Base-by-base conservation (phyloP, 2,797 vertebrate species). In the Xiphophorus birchmanni region DNA sequence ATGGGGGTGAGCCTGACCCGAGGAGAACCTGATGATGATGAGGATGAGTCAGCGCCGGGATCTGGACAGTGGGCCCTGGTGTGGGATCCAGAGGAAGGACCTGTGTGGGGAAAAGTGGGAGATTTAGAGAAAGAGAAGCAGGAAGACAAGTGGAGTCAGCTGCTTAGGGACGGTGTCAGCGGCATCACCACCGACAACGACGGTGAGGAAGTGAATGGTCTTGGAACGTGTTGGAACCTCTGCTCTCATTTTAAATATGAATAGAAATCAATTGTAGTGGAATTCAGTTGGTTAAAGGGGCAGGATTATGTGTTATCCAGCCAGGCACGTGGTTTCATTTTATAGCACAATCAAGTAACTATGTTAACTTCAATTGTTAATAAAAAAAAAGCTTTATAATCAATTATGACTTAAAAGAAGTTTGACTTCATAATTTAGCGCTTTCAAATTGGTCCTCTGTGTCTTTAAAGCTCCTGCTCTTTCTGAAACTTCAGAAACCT, bases 1-100 rank as follows among this genome's bases (percentile, higher is more conserved):
- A 84, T 74, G 74, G 82, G 79, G 8, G 7, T 44, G 2, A 90
- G 75, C 10, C 56, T 74, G 8, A 73, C 77, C 40, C 48, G 29
- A 80, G 67, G 12, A 12, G 75, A 79, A 5, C 35, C 26, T 26
- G 71, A 26, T 0, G 65, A 69, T 5, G 48, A 40, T 12, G 72
- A 81, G 29, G 35, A 63, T 48, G 13, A 60, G 13, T 54, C 8
- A 52, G 32, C 7, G 1, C 40, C 4, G 1, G 45, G 44, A 47
- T 9, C 73, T 32, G 81, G 60, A 15, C 86, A 87, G 76, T 86
- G 80, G 35, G 92, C 94, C 2, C 80, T 95, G 72, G 81, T 90
- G 47, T 95, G 95, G 95, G 94, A 95, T 76, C 65, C 89, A 40
- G 87, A 90, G 44, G 88, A 93, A 26, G 94, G 95, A 0, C 84